These are phyloP conservation scores for Ascidia mentula DNA, from an alignment of 23 tunicate genomes.

Conservation along the genomic window DNA sequence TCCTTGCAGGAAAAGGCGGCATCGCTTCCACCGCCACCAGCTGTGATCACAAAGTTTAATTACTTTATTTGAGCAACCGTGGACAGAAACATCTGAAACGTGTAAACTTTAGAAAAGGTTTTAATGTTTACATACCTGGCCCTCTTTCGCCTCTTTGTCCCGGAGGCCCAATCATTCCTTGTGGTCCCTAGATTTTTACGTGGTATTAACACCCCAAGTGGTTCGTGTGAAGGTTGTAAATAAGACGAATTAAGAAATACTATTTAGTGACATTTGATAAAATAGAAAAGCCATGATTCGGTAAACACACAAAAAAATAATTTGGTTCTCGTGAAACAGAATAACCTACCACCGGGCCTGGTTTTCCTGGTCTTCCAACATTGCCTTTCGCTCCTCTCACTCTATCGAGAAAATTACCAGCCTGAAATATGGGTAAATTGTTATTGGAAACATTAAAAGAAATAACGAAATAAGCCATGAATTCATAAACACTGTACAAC, in stretches of 20 bases:
- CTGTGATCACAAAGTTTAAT: conserved; percentile 4
- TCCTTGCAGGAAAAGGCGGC: conserved; percentile 60
- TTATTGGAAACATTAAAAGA: no score
- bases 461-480: no score
- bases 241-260: no score
- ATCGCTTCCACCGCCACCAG: conserved; percentile 25
- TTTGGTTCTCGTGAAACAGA: no score
- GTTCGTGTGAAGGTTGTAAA: no score
- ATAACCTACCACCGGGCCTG: conserved; percentile 68
- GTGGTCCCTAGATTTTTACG: not conserved
- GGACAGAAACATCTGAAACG: not conserved
- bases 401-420: conserved; percentile 34
- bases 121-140: conserved; percentile 25
- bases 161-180: conserved; percentile 72
- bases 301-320: no score
- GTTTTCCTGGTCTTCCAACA: conserved; percentile 84
- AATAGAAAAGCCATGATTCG: no score
- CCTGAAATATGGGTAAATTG: conserved; percentile 5
- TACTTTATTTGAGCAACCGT: not conserved
- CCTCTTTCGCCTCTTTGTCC: conserved; percentile 73
- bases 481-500: no score
- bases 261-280: no score
- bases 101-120: not conserved
- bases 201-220: no score
- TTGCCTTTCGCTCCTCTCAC: conserved; percentile 88